These are phyloP conservation scores for Neomonachus schauinslandi DNA, from an alignment of 2,113 vertebrate genomes.

Conservation along the genomic window DNA sequence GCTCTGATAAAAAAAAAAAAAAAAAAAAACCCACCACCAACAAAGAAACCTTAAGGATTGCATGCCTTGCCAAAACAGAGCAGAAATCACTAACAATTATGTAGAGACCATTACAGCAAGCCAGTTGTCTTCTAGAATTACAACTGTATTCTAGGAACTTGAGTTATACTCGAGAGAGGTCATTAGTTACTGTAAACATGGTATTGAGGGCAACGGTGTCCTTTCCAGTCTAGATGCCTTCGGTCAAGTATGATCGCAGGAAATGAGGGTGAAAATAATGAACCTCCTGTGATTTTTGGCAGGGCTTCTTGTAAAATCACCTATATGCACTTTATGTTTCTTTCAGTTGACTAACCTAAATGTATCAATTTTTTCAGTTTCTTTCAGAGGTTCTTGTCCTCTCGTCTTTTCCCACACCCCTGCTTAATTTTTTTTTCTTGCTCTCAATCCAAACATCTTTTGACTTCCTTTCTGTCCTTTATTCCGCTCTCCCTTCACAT, in stretches of 20 bases:
- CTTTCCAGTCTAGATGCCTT: background rate
- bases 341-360: constrained; percentile 4
- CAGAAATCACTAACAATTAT: background rate
- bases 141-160: background rate
- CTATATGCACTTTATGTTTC: background rate
- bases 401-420: background rate
- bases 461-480: background rate
- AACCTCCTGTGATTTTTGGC: constrained; percentile 58
- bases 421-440: background rate
- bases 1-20: background rate
- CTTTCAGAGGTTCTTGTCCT: background rate
- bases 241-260: constrained; percentile 58
- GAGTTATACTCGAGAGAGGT: constrained; percentile 66
- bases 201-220: constrained; percentile 35
- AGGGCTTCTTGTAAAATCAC: background rate
- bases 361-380: background rate
- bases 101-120: background rate
- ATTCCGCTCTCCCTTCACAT: background rate
- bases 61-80: background rate
- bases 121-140: constrained; percentile 49
- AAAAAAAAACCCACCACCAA: background rate
- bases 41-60: background rate
- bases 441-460: background rate
- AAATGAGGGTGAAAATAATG: constrained; percentile 70
- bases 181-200: constrained; percentile 57